Evolutionary conservation across 2,888 invertebrate genomes (phyloP), one percentile per base, ranked within the genome.

Genomic region (Lithophane socia): DNA sequence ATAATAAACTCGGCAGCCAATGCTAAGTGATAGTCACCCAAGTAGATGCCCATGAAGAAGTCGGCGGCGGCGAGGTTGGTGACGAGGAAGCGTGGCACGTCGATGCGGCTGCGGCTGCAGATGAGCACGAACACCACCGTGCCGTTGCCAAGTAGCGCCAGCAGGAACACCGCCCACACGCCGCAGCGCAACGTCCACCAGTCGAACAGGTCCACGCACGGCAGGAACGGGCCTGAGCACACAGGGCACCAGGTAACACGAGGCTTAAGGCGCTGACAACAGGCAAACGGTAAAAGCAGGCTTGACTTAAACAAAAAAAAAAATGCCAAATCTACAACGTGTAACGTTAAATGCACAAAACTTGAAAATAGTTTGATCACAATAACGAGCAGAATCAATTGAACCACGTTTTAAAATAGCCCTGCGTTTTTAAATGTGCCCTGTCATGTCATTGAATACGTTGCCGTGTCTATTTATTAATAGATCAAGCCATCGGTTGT

Each of bases 111-210:
- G 88, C 99, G 97, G 75, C 99, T 98, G 94, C 98, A 99, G 85
- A 99, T 97, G 73, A 99, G 97, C 67, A 99, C 99, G 92, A 99
- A 98, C 21, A 99, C 99, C 16, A 99, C 99, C 0, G 98, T 98
- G 66, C 99, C 99, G 94, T 99, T 99, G 84, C 99, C 99, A 71
- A 99, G 97, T 97, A 99, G 98, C 61, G 99, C 99, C 89, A 99
- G 97, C 77, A 99, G 97, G 95, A 99, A 99, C 65, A 99, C 99
- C 24, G 99, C 98, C 99, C 99, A 99, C 71, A 99, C 99, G 37
- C 99, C 99, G 93, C 99, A 99, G 63, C 99, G 97, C 88, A 99
- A 96, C 8, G 99, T 99, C 99, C 99, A 99, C 99, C 99, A 99
- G 93, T 99, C 99, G 94, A 99, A 99, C 75, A 99, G 97, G 94